phyloP scores from a whole-genome alignment of 2,113 vertebrate genomes.

The Aldabrachelys gigantea region DNA sequence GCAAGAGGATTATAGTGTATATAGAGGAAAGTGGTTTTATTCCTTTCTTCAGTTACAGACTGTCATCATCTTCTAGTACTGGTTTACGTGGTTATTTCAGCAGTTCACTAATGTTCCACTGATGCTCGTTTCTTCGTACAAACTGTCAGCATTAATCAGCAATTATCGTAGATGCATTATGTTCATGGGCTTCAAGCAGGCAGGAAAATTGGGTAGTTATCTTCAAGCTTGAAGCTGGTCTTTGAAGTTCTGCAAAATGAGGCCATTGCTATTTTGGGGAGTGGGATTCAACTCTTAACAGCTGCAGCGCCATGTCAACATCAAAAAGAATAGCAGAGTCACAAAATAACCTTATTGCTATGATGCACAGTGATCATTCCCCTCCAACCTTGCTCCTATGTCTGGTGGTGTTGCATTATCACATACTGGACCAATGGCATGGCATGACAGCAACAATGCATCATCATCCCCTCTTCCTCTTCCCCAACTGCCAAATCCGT shows the following conservation, averaged over 20 bases:
- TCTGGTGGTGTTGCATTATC: accelerated
- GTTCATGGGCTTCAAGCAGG: conserved; percentile 53
- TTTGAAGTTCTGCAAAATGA: conserved; percentile 2
- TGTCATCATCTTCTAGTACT: background rate
- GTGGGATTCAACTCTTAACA: background rate
- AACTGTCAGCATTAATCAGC: conserved; percentile 42
- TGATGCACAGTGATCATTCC: background rate
- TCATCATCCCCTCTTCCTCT: accelerated
- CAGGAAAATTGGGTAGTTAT: conserved; percentile 36
- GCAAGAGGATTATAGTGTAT: accelerated
- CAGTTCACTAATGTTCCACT: conserved; percentile 43
- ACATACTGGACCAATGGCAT: background rate
- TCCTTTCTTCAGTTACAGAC: background rate
- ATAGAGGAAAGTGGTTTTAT: background rate
- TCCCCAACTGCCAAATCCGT: conserved; percentile 11
- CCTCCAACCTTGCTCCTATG: accelerated
- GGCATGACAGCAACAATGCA: accelerated
- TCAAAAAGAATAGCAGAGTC: background rate
- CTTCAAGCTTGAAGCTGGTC: conserved; percentile 13
- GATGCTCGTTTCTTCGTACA: background rate
- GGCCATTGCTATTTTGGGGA: background rate
- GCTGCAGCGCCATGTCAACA: background rate
- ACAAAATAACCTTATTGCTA: accelerated
- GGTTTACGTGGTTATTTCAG: background rate
- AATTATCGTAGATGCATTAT: background rate